phyloP scores from a whole-genome alignment of 2,113 vertebrate species.

The Tachuris rubrigastra region DNA sequence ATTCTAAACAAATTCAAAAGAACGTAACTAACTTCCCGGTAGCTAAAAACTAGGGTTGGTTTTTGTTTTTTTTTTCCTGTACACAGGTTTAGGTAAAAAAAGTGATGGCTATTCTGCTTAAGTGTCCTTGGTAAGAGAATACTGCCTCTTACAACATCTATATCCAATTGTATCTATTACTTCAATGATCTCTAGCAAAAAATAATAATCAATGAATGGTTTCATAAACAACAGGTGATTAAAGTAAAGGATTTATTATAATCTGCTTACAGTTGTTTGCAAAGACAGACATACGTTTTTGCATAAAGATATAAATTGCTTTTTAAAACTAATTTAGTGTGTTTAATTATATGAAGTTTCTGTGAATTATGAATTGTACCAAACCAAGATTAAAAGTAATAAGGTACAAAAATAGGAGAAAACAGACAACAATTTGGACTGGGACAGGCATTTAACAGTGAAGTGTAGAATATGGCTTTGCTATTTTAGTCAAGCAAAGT shows the following conservation, averaged over 20 bases:
- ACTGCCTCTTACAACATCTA: constrained; percentile 67
- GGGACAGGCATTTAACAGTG: constrained; percentile 82
- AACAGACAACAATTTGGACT: constrained; percentile 80
- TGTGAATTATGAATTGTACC: constrained; percentile 85
- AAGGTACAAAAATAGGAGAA: constrained; percentile 84
- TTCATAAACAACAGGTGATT: constrained; percentile 78
- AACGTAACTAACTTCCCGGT: background rate
- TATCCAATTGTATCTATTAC: constrained; percentile 56
- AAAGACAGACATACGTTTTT: constrained; percentile 85
- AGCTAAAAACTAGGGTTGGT: constrained; percentile 16
- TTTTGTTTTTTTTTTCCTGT: background rate
- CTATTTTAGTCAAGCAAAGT: constrained; percentile 79
- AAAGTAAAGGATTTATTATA: constrained; percentile 86
- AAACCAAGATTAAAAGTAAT: constrained; percentile 83
- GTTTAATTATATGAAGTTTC: constrained; percentile 80
- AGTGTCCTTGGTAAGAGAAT: constrained; percentile 60
- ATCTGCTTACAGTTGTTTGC: constrained; percentile 84
- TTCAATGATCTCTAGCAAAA: constrained; percentile 60
- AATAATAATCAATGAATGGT: constrained; percentile 72
- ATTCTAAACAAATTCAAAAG: constrained; percentile 68
- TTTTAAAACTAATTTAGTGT: constrained; percentile 86
- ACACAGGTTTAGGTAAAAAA: constrained; percentile 57
- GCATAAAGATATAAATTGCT: constrained; percentile 87
- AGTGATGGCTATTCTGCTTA: constrained; percentile 69
- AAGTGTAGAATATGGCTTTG: constrained; percentile 83